A percentile compares a stretch with the other conserved stretches of the same genome.
Evolutionary conservation across 1,140 invertebrate genomes (phyloP).

Genomic region (Trigoniulus corallinus): DNA sequence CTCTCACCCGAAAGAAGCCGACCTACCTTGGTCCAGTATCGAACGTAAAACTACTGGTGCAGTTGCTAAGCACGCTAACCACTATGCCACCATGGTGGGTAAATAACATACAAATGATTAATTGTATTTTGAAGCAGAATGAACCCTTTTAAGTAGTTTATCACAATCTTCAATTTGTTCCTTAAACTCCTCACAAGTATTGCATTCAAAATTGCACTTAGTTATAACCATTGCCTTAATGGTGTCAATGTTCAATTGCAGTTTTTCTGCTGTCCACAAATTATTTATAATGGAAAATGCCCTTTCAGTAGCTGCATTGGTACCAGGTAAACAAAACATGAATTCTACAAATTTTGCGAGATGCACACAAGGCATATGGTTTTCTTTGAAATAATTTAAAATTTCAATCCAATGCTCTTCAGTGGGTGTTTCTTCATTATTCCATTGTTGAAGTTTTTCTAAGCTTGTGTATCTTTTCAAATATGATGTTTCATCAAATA

Average conservation of each 20-base stretch:
- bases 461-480: not conserved
- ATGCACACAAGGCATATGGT: not conserved
- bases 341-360: not conserved
- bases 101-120: not conserved
- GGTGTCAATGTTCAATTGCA: not conserved
- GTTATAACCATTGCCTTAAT: not conserved
- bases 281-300: slow-evolving; percentile 1
- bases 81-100: too few species aligned
- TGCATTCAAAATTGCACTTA: not conserved
- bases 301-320: not conserved
- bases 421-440: not conserved
- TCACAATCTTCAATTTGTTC: not conserved
- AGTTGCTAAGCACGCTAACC: too few species aligned
- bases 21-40: too few species aligned
- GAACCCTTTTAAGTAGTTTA: not conserved
- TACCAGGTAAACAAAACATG: not conserved
- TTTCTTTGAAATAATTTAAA: not conserved
- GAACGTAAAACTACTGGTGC: too few species aligned
- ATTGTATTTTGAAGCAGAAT: not conserved
- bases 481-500: not conserved
- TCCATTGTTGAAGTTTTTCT: not conserved
- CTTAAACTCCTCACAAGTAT: not conserved
- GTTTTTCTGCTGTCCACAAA: not conserved
- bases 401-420: not conserved
- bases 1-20: too few species aligned